phyloP scores from a whole-genome alignment of 2,113 vertebrate genomes.

The Archilochus colubris region DNA sequence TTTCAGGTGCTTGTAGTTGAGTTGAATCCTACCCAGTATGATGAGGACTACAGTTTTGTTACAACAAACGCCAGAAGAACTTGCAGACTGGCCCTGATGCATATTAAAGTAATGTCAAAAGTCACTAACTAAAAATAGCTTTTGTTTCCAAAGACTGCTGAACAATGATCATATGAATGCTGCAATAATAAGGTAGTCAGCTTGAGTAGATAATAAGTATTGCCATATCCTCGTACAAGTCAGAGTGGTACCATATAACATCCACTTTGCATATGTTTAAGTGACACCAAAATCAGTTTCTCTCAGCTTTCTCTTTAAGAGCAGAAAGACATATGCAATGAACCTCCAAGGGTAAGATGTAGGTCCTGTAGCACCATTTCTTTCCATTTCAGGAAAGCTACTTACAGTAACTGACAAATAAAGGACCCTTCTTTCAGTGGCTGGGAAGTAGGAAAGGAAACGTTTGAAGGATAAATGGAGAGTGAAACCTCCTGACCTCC shows the following conservation, averaged over 20 bases:
- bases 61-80: not conserved
- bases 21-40: not conserved
- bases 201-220: slow-evolving; percentile 45
- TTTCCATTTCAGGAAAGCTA: not conserved
- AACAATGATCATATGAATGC: slow-evolving; percentile 30
- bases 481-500: slow-evolving; percentile 11
- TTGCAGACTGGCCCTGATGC: not conserved
- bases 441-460: slow-evolving; percentile 15
- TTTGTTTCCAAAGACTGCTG: slow-evolving; percentile 44
- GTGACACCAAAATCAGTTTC: not conserved
- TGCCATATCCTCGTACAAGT: not conserved
- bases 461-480: slow-evolving; percentile 37
- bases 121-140: slow-evolving; percentile 22
- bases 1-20: not conserved
- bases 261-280: slow-evolving; percentile 15
- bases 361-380: not conserved
- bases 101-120: slow-evolving; percentile 26
- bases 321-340: not conserved
- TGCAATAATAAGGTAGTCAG: slow-evolving; percentile 31
- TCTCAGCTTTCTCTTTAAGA: slow-evolving; percentile 3
- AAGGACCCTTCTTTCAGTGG: not conserved
- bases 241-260: not conserved
- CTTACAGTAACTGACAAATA: slow-evolving; percentile 1
- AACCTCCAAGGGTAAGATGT: not conserved
- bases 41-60: not conserved